Base-by-base conservation (phyloP, 2,113 vertebrate species). In the Ceyx melanurus region DNA sequence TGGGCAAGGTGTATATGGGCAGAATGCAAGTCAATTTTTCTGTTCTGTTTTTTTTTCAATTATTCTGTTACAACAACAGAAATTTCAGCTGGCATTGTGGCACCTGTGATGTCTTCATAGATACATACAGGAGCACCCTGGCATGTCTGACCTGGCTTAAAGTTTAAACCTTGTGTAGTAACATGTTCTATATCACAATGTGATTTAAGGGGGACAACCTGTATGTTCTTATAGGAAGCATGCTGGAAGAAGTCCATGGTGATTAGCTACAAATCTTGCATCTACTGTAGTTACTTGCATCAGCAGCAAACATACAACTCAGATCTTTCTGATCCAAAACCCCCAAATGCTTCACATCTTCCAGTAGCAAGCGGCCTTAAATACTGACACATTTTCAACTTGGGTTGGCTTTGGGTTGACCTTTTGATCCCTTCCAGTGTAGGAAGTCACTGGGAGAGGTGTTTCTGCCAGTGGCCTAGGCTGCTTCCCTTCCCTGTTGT, bases 1-100 rank as follows among this genome's bases (percentile, higher is more conserved):
- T 4, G 23, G 51, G 42, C 58, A 66, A 78, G 40, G 20, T 2
- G 0, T n/a, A 3, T 19, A 19, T 4, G 9, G 28, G 62, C 37
- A 46, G 64, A 86, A 65, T 6, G 58, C 74, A 86, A 12, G 25
- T 37, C 65, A 56, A 1, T 48, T 31, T 43, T 60, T 60, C 33
- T 60, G n/a, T 60, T 60, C n/a, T 60, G 21, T 60, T 60, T 60
- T 60, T 60, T 35, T 60, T 60, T 60, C n/a, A 35, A 1, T 45
- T 74, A 33, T 56, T 71, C 51, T 56, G 11, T 51, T 78, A 53
- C 35, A 65, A 19, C 50, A 82, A 31, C 29, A 64, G 62, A 51
- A 67, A 56, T 1, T 1, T 77, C 80, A 73, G 54, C 50, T 73
- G 60, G 42, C 20, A 1, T 42, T 51, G 53, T 56, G 68, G 64